phyloP scores from a whole-genome alignment of 2,888 invertebrate genomes.

The Hoplodrina blanda region DNA sequence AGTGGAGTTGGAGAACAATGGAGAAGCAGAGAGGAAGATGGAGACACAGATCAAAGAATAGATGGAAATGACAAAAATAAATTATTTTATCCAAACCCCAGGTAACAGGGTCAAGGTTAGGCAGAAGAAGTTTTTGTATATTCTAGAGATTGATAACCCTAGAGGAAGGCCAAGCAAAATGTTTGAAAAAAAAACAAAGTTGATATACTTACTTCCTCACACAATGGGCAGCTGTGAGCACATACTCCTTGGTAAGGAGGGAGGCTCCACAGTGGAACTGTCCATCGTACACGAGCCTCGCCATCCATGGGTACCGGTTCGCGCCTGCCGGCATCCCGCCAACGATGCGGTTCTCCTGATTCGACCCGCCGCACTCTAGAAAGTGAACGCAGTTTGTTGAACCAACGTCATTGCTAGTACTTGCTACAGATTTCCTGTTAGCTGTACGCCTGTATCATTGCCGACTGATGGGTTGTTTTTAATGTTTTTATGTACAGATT shows the following conservation, averaged over 20 bases:
- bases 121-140: too few relatives aligned
- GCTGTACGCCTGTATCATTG: slow-evolving; percentile 48
- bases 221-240: slow-evolving; percentile 97
- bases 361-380: slow-evolving; percentile 95
- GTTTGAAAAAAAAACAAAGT: neutral
- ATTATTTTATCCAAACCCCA: neutral
- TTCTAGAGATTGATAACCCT: neutral
- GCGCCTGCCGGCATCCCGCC: slow-evolving; percentile 95
- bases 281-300: slow-evolving; percentile 96
- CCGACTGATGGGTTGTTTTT: slow-evolving; percentile 47
- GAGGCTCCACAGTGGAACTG: slow-evolving; percentile 97
- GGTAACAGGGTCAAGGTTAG: neutral
- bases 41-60: neutral
- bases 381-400: slow-evolving; percentile 76
- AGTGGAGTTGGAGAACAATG: neutral
- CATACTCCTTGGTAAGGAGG: slow-evolving; percentile 95
- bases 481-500: slow-evolving; percentile 18
- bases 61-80: too few relatives aligned
- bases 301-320: slow-evolving; percentile 97
- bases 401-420: slow-evolving; percentile 62
- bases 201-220: slow-evolving; percentile 92
- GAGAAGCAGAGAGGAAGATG: neutral
- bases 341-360: slow-evolving; percentile 96
- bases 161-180: neutral
- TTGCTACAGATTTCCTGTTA: slow-evolving; percentile 63